Evolutionary conservation across 2,797 vertebrate genomes (phyloP), one percentile per base, ranked within the genome.

Genomic region (Chrysolophus pictus): DNA sequence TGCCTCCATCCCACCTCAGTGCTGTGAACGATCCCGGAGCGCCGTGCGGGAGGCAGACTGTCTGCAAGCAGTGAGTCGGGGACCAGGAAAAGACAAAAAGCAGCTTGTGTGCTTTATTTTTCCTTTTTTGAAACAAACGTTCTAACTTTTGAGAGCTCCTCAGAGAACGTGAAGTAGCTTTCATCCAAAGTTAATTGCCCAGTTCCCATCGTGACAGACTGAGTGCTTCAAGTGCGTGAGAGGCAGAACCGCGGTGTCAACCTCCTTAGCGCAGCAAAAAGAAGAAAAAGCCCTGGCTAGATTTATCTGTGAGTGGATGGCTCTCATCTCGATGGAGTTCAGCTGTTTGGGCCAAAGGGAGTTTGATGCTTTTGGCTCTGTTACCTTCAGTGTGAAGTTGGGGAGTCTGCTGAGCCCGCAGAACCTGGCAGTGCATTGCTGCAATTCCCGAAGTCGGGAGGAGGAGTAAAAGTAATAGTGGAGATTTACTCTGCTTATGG

Each of bases 291-390:
- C 44, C 6, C 1, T 12, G 24, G 56, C 37, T 47, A 11, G 83
- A 13, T 60, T 31, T 68, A 82, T 94, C 90, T 84, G 33, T 75
- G 93, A 93, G 84, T 71, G 84, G 77, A 77, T 23, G 81, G 91
- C 78, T 96, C 41, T 68, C 59, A 19, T 10, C 70, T 53, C 14
- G 5, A 12, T 69, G 51, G 95, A 94, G 95, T 90, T 90, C 53
- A 68, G 93, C 88, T 56, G 6, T 29, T 33, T 19, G 53, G 62
- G 70, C 49, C 41, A 18, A 93, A 90, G 93, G 83, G 94, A 71
- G 44, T 47, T 47, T 9, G 46, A 22, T 78, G 41, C 69, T 93
- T 80, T 28, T 55, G 70, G 47, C 49, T 76, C 53, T 5, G 1
- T 1, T 22, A 28, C 12, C 49, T 84, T 39, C 92, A 82, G 60